These are phyloP conservation scores for Cosmorhoe ocellata DNA, from an alignment of 2,888 invertebrate species.

Conservation along the genomic window DNA sequence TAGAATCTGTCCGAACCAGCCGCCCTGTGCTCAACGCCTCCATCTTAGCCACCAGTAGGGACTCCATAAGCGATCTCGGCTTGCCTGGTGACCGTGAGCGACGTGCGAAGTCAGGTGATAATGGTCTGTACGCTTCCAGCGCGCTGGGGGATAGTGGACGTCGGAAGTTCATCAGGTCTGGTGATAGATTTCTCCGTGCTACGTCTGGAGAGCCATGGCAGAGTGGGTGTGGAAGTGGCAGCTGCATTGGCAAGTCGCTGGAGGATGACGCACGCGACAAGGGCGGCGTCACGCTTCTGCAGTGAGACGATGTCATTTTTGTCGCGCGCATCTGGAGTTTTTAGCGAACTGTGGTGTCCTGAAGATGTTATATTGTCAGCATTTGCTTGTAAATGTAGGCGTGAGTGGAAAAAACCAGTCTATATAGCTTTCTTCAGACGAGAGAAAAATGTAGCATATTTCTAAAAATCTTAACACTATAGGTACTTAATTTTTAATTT, in stretches of 20 bases:
- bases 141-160: conserved; percentile 72
- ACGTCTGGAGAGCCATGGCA: conserved; percentile 63
- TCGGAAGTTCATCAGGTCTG: conserved; percentile 64
- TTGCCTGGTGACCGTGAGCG: conserved; percentile 80
- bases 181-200: conserved; percentile 64
- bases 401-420: too few relatives aligned
- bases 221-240: conserved; percentile 28
- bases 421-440: too few relatives aligned
- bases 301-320: conserved; percentile 79
- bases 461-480: too few relatives aligned
- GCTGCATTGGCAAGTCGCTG: conserved; percentile 48
- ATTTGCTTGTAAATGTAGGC: too few relatives aligned
- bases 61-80: conserved; percentile 91
- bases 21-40: conserved; percentile 85
- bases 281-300: conserved; percentile 78
- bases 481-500: too few relatives aligned
- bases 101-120: conserved; percentile 74
- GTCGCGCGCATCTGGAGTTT: conserved; percentile 68
- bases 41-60: conserved; percentile 90
- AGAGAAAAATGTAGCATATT: too few relatives aligned
- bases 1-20: conserved; percentile 88
- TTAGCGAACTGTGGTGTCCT: conserved; percentile 19
- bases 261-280: conserved; percentile 70
- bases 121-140: conserved; percentile 56
- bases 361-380: neutral